Percentiles rank a stretch among this genome's conserved stretches.
Conservation (phyloP, 2,797 vertebrate genomes). For the Pelochelys cantorii region DNA sequence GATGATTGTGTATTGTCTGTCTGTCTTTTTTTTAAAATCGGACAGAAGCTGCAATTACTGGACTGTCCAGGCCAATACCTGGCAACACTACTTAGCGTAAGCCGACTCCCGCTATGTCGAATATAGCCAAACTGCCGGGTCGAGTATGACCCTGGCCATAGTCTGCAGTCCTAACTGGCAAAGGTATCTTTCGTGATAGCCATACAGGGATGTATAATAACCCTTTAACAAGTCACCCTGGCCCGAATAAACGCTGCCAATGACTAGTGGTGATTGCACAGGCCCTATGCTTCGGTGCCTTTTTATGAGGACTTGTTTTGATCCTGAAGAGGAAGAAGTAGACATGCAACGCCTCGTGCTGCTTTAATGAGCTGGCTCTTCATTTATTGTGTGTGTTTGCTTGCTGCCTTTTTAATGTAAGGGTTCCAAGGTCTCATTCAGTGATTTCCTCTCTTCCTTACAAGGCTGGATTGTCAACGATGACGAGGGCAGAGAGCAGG, state of each 20-base stretch:
- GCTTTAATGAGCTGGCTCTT: constrained; percentile 30
- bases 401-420: background rate
- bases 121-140: too few species aligned
- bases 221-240: background rate
- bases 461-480: background rate
- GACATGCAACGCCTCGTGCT: background rate
- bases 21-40: too few species aligned
- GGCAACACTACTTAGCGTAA: too few species aligned
- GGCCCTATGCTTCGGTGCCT: constrained; percentile 17
- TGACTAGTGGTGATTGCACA: background rate
- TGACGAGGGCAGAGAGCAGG: too few species aligned
- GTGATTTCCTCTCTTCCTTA: background rate
- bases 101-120: too few species aligned
- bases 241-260: background rate
- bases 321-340: constrained; percentile 6
- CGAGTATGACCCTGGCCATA: too few species aligned
- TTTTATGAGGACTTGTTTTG: constrained; percentile 2
- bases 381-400: background rate
- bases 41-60: too few species aligned
- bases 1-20: too few species aligned
- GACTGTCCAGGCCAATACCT: too few species aligned
- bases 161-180: background rate
- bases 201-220: accelerated
- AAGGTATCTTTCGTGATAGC: background rate
- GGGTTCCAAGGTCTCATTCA: background rate